A percentile compares a stretch with the other conserved stretches of the same genome.
phyloP scores from a whole-genome alignment of 2,797 vertebrate species.

The Sebastiscus tertius region DNA sequence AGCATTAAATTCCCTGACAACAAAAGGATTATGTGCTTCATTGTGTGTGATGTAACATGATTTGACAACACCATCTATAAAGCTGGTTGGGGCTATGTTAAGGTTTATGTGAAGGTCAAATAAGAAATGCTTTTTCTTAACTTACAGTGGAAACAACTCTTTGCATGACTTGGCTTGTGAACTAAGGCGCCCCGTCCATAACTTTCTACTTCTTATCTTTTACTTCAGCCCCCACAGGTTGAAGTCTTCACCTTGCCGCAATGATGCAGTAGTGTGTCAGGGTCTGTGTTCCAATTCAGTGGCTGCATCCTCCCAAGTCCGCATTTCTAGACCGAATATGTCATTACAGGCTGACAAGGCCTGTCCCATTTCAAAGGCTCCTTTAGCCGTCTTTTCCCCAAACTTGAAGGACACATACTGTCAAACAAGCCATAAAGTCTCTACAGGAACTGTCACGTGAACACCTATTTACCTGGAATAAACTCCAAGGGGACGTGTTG shows the following conservation, averaged over 20 bases:
- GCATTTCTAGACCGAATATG: not conserved
- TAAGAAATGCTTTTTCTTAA: not conserved
- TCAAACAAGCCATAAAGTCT: not conserved
- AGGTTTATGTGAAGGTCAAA: not conserved
- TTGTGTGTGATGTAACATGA: constrained; percentile 17
- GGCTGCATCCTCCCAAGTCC: not conserved
- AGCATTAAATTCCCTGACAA: constrained; percentile 12
- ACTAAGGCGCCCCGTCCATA: not conserved
- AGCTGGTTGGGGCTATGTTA: not conserved
- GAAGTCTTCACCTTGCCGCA: not conserved
- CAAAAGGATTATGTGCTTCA: constrained; percentile 18
- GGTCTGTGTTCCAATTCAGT: not conserved
- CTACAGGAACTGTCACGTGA: not conserved
- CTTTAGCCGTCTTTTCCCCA: not conserved
- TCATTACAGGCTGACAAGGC: not conserved
- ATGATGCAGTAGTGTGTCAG: not conserved
- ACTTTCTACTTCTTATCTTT: not conserved
- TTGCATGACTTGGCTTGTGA: not conserved
- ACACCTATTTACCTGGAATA: not conserved
- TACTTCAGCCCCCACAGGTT: not conserved
- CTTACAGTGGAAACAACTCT: not conserved
- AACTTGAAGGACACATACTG: not conserved
- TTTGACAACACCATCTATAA: not conserved
- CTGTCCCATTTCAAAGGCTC: not conserved
- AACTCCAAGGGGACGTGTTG: not conserved